A percentile compares a stretch with the other conserved stretches of the same genome.
Evolutionary conservation across 2,888 invertebrate species (phyloP).

Genomic region (Galeruca laticollis): DNA sequence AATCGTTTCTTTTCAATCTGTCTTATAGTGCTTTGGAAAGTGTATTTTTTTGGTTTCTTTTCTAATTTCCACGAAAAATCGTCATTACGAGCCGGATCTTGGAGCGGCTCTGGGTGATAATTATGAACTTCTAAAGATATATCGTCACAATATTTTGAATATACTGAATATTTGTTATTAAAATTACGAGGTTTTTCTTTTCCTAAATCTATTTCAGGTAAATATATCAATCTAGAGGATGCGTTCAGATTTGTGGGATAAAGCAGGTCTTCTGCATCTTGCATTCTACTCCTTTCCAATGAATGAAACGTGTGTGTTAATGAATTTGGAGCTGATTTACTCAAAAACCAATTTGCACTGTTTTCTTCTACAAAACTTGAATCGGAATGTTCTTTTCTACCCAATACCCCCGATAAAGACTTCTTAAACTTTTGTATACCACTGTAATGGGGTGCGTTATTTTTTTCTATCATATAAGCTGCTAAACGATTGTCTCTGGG

Average conservation of each 20-base stretch:
- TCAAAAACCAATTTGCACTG: slow-evolving; percentile 84
- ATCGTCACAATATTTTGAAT: slow-evolving; percentile 69
- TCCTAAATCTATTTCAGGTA: slow-evolving; percentile 68
- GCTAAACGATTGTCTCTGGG: slow-evolving; percentile 74
- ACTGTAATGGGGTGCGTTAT: slow-evolving; percentile 50
- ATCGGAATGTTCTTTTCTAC: slow-evolving; percentile 54
- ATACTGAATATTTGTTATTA: slow-evolving; percentile 47
- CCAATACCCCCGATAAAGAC: slow-evolving; percentile 74
- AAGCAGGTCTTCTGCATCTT: slow-evolving; percentile 48
- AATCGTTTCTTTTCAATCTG: slow-evolving; percentile 81
- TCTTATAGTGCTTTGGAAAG: slow-evolving; percentile 87
- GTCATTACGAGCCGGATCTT: slow-evolving; percentile 57
- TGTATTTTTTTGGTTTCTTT: slow-evolving; percentile 76
- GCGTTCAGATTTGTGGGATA: slow-evolving; percentile 55
- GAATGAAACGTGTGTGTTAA: slow-evolving; percentile 73
- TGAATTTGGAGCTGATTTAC: slow-evolving; percentile 84
- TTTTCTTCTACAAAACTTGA: slow-evolving; percentile 55
- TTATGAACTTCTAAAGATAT: slow-evolving; percentile 58
- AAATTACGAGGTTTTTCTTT: slow-evolving; percentile 41
- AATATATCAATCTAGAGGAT: slow-evolving; percentile 79
- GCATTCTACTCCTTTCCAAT: slow-evolving; percentile 56
- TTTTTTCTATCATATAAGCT: slow-evolving; percentile 64
- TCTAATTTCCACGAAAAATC: slow-evolving; percentile 42
- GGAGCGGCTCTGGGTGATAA: slow-evolving; percentile 61
- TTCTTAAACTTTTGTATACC: slow-evolving; percentile 76